Evolutionary conservation across 2,888 invertebrate genomes (phyloP).

Genomic region (Pheosia tremula): DNA sequence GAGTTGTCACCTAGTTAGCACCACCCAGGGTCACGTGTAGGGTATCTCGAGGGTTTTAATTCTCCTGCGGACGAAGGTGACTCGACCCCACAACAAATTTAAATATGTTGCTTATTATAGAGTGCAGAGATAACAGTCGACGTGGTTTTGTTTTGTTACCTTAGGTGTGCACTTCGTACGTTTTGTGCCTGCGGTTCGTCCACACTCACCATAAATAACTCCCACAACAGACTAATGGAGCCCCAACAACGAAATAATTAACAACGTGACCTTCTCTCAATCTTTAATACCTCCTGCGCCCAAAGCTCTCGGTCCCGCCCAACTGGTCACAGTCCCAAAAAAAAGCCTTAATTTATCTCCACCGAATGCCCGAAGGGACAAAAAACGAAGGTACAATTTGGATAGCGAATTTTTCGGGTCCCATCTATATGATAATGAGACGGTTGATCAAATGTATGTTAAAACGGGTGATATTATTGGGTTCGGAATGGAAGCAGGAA

Average conservation of each 20-base stretch:
- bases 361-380: constrained; percentile 51
- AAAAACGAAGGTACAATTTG: constrained; percentile 61
- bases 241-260: constrained; percentile 48
- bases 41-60: no score
- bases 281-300: constrained; percentile 47
- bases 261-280: constrained; percentile 42
- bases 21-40: no score
- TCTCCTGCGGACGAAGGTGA: no score
- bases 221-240: no score
- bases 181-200: no score
- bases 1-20: no score
- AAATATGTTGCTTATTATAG: no score
- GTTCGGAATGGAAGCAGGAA: constrained; percentile 45
- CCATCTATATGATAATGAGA: constrained; percentile 70
- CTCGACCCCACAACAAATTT: no score
- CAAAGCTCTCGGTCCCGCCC: constrained; percentile 51
- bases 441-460: constrained; percentile 67
- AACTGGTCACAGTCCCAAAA: constrained; percentile 52
- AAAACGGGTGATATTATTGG: constrained; percentile 60
- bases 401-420: constrained; percentile 57
- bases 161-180: no score
- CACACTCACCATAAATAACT: no score
- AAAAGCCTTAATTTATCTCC: constrained; percentile 62
- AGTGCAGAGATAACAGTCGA: no score
- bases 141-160: no score